A percentile compares a stretch with the other conserved stretches of the same genome.
phyloP scores from a whole-genome alignment of 2,797 vertebrate genomes.

The Pyrocephalus nanus region DNA sequence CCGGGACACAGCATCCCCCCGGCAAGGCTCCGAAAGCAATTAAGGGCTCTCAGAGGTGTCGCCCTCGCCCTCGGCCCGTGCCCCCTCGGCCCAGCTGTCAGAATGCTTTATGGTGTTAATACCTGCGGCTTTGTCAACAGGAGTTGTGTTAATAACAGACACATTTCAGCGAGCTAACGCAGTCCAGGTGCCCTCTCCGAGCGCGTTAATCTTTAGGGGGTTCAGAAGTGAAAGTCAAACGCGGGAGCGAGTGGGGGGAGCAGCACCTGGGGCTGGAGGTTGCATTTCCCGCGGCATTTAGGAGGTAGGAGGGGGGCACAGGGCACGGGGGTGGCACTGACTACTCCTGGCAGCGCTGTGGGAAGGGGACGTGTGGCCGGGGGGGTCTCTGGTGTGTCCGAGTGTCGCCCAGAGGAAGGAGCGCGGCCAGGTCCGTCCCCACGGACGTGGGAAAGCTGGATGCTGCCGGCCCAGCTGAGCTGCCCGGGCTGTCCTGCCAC shows the following conservation, averaged over 20 bases:
- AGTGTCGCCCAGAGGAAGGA: not conserved
- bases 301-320: not conserved
- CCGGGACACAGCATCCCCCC: not conserved
- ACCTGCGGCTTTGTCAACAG: constrained; percentile 57
- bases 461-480: not conserved
- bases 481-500: not conserved
- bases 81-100: constrained; percentile 23
- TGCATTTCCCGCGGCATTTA: not conserved
- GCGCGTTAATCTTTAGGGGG: not conserved
- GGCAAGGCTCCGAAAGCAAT: not conserved
- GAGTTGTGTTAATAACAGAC: constrained; percentile 43
- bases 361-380: not conserved
- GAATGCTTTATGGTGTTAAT: constrained; percentile 62
- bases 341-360: not conserved
- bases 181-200: constrained; percentile 12
- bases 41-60: constrained; percentile 5
- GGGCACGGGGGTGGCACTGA: rapidly evolving
- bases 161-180: constrained; percentile 31
- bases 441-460: not conserved
- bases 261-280: not conserved
- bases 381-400: not conserved
- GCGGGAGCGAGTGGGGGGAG: not conserved
- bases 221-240: not conserved
- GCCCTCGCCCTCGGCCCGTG: not conserved
- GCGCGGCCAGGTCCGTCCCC: not conserved